These are phyloP conservation scores for Sparus aurata DNA, from an alignment of 2,797 vertebrate species.

Conservation along the genomic window DNA sequence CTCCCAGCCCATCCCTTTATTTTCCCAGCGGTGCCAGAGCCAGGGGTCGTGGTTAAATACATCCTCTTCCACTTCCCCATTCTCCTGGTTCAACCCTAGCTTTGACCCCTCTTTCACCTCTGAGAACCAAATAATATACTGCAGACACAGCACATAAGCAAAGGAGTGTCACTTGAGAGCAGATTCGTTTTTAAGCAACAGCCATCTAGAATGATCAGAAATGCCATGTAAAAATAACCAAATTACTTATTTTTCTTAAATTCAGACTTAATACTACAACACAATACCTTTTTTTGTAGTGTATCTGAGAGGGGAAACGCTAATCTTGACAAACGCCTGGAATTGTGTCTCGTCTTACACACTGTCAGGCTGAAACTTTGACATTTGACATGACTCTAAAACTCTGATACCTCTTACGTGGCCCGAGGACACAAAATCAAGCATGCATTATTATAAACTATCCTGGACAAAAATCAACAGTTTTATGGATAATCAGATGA, in stretches of 20 bases:
- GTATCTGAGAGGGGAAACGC: neutral
- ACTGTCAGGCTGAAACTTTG: neutral
- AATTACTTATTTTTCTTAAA: neutral
- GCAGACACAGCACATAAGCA: constrained; percentile 28
- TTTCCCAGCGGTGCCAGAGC: constrained; percentile 1
- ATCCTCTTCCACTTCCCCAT: constrained; percentile 69
- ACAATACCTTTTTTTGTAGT: neutral
- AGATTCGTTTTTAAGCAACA: neutral
- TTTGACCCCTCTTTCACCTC: constrained; percentile 50
- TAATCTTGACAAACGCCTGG: neutral
- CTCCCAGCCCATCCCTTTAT: constrained; percentile 12
- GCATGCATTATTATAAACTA: neutral
- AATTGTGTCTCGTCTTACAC: neutral
- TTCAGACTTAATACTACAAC: neutral
- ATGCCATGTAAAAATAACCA: neutral
- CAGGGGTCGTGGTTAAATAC: constrained; percentile 36
- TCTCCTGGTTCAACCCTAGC: constrained; percentile 32
- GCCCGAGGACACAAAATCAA: neutral
- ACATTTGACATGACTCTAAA: constrained; percentile 5
- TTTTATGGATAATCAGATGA: neutral
- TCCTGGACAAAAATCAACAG: neutral
- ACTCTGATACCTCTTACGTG: neutral
- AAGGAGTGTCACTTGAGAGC: neutral
- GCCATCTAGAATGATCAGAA: neutral
- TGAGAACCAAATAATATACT: neutral